phyloP scores from a whole-genome alignment of 2,113 vertebrate genomes.

The Pseudonaja textilis region DNA sequence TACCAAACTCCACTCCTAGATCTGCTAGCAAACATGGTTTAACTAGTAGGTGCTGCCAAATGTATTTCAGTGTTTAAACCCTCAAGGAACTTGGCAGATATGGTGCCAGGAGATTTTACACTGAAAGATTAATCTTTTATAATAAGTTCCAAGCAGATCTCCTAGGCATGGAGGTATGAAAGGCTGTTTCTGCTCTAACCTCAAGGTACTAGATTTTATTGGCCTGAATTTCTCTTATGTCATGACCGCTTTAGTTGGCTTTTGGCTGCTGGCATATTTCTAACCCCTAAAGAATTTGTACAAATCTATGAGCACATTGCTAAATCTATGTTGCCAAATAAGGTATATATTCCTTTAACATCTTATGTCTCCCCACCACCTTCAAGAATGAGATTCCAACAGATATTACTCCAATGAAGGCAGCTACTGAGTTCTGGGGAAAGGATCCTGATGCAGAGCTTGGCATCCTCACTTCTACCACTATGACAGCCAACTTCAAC shows the following conservation, averaged over 20 bases:
- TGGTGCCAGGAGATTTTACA: not conserved
- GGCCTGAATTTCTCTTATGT: not conserved
- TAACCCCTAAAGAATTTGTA: conserved; percentile 1
- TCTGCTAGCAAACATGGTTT: not conserved
- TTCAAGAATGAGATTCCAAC: conserved; percentile 26
- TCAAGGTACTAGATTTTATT: not conserved
- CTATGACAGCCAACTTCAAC: not conserved
- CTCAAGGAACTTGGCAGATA: not conserved
- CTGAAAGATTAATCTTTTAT: not conserved
- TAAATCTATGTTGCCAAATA: not conserved
- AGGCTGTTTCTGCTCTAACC: not conserved
- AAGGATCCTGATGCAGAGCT: not conserved
- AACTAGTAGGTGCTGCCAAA: not conserved
- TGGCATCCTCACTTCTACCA: not conserved
- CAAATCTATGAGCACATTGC: not conserved
- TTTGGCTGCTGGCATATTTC: conserved; percentile 8
- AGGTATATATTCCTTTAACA: not conserved
- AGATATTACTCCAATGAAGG: conserved; percentile 24
- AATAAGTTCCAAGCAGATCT: not conserved
- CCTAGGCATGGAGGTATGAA: not conserved
- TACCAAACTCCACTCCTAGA: not conserved
- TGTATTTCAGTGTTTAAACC: not conserved
- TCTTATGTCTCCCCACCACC: not conserved
- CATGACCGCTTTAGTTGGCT: not conserved
- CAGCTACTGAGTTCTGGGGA: conserved; percentile 41